Base-by-base conservation (phyloP, 2,113 vertebrate genomes). In the Atrichornis clamosus region DNA sequence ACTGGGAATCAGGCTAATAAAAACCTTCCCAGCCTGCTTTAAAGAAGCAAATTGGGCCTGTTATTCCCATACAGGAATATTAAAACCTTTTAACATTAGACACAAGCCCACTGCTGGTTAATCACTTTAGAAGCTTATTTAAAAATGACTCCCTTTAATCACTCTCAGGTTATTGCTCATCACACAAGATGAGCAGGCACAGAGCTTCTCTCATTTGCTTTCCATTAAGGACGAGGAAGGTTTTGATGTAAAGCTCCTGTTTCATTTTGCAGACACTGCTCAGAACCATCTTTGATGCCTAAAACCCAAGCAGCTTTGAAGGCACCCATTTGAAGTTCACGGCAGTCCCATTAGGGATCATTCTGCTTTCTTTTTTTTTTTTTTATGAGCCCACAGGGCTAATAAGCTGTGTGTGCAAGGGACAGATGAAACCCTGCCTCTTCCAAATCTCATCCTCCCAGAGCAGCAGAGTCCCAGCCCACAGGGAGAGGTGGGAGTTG, bases 231-330 rank as follows among this genome's bases (percentile, higher is more conserved):
- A 77, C 30, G 55, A 92, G 52, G 62, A 90, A 84, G 72, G 84
- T 62, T 87, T 91, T 94, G 90, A 87, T 65, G 81, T 44, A 88
- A 89, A 87, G 62, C 89, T 87, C 74, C 80, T 28, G 62, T 78
- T 90, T 90, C 88, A 11, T 84, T 94, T 78, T 91, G 83, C 93
- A 86, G 85, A 65, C 63, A 44, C 64, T 86, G 91, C 81, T 83
- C 94, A 95, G 90, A 91, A 82, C 86, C 77, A 74, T 56, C 92
- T 94, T 84, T 81, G 83, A 89, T 89, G 77, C 92, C 56, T 72
- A 84, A 91, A 91, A 70, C 32, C 80, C 62, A 53, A 88, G 73
- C 44, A 28, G 92, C 83, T 92, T 88, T 95, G 75, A 89, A 92
- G 76, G 60, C 69, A 59, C 37, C 4, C 17, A 65, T 76, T 23